These are phyloP conservation scores for Elegia similella DNA, from an alignment of 2,888 invertebrate species.

Conservation along the genomic window DNA sequence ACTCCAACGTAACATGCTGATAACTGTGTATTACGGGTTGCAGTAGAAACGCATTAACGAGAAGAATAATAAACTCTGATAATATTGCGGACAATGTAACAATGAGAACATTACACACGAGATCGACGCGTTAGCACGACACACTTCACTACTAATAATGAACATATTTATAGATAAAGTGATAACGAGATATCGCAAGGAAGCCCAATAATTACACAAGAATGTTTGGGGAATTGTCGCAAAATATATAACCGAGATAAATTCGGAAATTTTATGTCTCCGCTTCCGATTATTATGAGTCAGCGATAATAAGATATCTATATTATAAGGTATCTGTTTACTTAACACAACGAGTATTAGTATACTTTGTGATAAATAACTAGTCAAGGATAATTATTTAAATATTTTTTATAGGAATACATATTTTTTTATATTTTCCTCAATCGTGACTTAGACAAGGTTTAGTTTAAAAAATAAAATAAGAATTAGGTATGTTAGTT, in stretches of 20 bases:
- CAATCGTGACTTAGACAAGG: not conserved
- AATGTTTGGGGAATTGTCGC: slow-evolving; percentile 20
- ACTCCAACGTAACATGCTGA: slow-evolving; percentile 57
- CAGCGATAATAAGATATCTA: not conserved
- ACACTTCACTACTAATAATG: slow-evolving; percentile 56
- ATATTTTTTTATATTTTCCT: not conserved
- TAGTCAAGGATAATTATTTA: not conserved
- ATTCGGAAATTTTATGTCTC: not conserved
- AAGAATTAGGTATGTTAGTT: not conserved
- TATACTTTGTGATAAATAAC: not conserved
- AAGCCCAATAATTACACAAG: slow-evolving; percentile 51
- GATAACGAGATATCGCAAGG: slow-evolving; percentile 70
- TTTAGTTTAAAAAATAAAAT: not conserved
- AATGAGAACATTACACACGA: slow-evolving; percentile 9
- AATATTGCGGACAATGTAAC: slow-evolving; percentile 11
- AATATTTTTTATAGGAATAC: not conserved
- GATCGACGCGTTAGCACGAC: slow-evolving; percentile 55
- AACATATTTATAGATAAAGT: slow-evolving; percentile 68
- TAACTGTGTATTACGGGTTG: slow-evolving; percentile 6
- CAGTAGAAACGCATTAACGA: slow-evolving; percentile 16
- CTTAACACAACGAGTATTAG: not conserved
- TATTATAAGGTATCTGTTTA: too few relatives aligned
- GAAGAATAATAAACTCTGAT: slow-evolving; percentile 6
- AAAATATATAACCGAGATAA: slow-evolving; percentile 4
- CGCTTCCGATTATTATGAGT: not conserved